Base-by-base conservation (phyloP, 2,888 invertebrate genomes). In the Sericinus montela region DNA sequence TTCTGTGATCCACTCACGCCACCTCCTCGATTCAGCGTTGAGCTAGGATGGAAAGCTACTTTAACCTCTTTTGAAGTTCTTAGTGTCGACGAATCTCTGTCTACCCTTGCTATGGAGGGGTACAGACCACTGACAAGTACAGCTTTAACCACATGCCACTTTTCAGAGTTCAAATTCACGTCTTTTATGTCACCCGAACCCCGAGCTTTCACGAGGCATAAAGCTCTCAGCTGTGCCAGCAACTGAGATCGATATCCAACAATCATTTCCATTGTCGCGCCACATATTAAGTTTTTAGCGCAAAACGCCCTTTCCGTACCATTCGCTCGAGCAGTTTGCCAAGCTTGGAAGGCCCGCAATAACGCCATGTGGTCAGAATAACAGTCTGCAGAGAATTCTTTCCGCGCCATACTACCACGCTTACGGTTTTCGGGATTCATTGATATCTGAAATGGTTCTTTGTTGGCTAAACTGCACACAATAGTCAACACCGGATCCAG, bases 401-500 rank as follows among this genome's bases (percentile, higher is more conserved):
- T 92, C 13, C 95, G 90, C 1, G 91, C 86, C 39, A 84, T 70
- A 11, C 93, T 92, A 0, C 92, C 91, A 29, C 89, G 80, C 69
- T 91, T 92, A 60, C 94, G 90, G 46, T 91, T 90, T 11, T 92
- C 91, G 0, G 94, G 93, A 56, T 93, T 91, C 45, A 91, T 79
- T 1, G 97, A 95, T 51, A 97, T 84, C 53, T 93, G 88, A 70
- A 95, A 96, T 0, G 95, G 95, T 74, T 95, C 95, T 58, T 94
- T 89, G 11, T 90, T 89, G 0, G 97, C 94, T 58, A 98, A 90
- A 56, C 94, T 92, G 69, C 97, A 95, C 0, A 96, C 96, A 34
- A 99, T 94, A 1, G 98, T 98, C 47, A 97, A 82, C 25, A 99
- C 91, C 1, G 98, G 98, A 75, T 98, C 97, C 29, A 98, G 85